Evolutionary conservation across 2,113 vertebrate genomes (phyloP).

Genomic region (Hypocryptadius cinnamomeus): DNA sequence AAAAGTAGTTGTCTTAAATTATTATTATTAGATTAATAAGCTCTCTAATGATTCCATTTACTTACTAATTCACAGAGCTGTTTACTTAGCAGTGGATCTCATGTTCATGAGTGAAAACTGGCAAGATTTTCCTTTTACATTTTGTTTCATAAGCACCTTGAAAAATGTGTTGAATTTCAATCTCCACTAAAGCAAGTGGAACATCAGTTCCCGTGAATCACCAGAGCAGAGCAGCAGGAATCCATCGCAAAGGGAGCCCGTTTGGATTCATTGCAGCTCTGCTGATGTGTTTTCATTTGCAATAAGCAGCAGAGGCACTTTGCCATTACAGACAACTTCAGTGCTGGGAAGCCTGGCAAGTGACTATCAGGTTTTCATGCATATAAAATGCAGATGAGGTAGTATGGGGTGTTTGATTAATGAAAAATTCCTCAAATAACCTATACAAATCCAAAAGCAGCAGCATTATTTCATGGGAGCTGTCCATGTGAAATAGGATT

Average conservation of each 20-base stretch:
- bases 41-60: background rate
- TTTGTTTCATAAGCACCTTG: background rate
- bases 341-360: background rate
- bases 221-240: slow-evolving; percentile 21
- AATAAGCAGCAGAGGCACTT: slow-evolving; percentile 4
- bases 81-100: background rate
- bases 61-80: background rate
- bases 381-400: background rate
- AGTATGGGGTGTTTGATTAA: background rate
- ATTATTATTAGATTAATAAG: background rate
- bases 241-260: background rate
- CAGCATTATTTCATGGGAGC: background rate
- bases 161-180: background rate
- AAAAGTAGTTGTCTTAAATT: background rate
- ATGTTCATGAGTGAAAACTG: background rate
- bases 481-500: background rate
- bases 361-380: background rate
- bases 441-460: background rate
- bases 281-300: slow-evolving; percentile 29
- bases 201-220: background rate
- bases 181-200: background rate
- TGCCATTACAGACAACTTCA: background rate
- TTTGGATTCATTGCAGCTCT: slow-evolving; percentile 28
- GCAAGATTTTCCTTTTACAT: background rate
- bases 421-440: background rate